Evolutionary conservation across 2,888 invertebrate genomes (phyloP), one percentile per base, ranked within the genome.

Genomic region (Eudasyphora cyanicolor): DNA sequence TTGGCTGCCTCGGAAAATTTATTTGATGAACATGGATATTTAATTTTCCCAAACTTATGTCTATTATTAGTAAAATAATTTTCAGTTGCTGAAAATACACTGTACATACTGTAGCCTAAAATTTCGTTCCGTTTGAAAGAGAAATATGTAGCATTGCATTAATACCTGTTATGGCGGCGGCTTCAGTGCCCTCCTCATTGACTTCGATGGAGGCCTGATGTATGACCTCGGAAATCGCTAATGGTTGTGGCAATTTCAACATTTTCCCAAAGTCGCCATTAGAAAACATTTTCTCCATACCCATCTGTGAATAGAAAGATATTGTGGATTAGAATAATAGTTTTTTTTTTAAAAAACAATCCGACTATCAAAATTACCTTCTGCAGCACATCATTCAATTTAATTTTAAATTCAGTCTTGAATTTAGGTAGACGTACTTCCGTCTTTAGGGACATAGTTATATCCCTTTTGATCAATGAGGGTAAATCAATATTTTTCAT

Each of bases 121-220:
- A n/a, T n/a, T n/a, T n/a, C n/a, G n/a, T n/a, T n/a, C n/a, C n/a
- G n/a, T n/a, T n/a, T n/a, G n/a, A n/a, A n/a, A n/a, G n/a, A n/a
- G n/a, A n/a, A n/a, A n/a, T n/a, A n/a, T n/a, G n/a, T n/a, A n/a
- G n/a, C n/a, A n/a, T n/a, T 45, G 14, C 14, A 71, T 82, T 84
- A n/a, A n/a, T 82, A 87, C 87, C 84, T 29, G 86, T 86, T 14
- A 86, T 96, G 0, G 97, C 97, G 14, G 97, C 96, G 0, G 97
- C 97, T 90, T 97, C 97, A 1, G 96, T 96, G 0, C 98, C 97
- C 89, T 96, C 95, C 90, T 98, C 98, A 90, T 97, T 96, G 0
- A 97, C 96, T 89, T 97, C 96, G 87, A 98, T 96, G 89, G 95
- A 96, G 0, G 97, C 96, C 90, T 97, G 97, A 90, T 98, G 97